Conservation (phyloP, 2,797 vertebrate genomes). For the Ibycter americanus region DNA sequence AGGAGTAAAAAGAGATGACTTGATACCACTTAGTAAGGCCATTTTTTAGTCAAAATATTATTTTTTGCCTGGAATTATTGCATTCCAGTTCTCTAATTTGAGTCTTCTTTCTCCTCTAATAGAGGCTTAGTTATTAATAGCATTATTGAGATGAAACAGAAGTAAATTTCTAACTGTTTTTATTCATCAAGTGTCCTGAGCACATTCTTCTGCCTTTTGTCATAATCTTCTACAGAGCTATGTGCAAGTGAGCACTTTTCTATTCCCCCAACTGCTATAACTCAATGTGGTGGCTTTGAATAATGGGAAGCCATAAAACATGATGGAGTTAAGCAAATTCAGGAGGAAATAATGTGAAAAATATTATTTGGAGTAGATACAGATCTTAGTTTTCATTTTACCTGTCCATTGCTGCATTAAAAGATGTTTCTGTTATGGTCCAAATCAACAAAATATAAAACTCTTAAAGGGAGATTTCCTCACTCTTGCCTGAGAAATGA, state of each 20-base stretch:
- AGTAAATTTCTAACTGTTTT: not conserved
- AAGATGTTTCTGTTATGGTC: not conserved
- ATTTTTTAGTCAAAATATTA: conserved; percentile 56
- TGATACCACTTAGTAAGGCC: not conserved
- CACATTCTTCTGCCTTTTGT: conserved; percentile 8
- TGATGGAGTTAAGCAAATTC: conserved; percentile 58
- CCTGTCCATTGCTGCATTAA: not conserved
- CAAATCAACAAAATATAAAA: conserved; percentile 12
- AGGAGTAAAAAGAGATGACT: not conserved
- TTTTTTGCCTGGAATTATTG: conserved; percentile 10
- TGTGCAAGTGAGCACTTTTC: not conserved
- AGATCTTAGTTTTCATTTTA: conserved; percentile 40
- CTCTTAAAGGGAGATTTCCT: not conserved
- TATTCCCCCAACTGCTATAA: conserved; percentile 8
- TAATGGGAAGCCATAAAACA: conserved; percentile 25
- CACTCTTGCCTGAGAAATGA: conserved; percentile 13
- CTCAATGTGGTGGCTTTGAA: conserved; percentile 33
- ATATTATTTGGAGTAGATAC: not conserved
- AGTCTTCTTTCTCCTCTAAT: not conserved
- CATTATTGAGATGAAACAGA: conserved; percentile 30
- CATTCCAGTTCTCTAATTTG: not conserved
- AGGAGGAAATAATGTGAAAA: conserved; percentile 55
- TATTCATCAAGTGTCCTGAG: not conserved
- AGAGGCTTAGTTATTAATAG: not conserved
- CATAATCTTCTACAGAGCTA: not conserved